These are phyloP conservation scores for Lycaon pictus DNA, from an alignment of 2,113 vertebrate genomes.

Conservation along the genomic window DNA sequence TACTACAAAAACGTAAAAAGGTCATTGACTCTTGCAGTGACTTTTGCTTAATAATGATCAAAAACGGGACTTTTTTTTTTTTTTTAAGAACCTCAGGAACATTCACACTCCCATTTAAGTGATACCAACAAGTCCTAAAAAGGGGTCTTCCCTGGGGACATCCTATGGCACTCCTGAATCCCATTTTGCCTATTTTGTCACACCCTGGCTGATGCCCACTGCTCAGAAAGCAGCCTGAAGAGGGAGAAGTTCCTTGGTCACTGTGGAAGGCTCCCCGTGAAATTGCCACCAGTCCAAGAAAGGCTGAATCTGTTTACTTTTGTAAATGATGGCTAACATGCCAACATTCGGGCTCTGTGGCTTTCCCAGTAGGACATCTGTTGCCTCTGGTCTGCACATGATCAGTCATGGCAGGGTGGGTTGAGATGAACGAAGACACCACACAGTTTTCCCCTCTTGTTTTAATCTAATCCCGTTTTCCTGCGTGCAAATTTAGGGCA, in stretches of 20 bases:
- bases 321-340: neutral
- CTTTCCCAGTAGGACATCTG: neutral
- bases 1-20: neutral
- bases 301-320: neutral
- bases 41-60: neutral
- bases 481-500: slow-evolving; percentile 4
- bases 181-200: neutral
- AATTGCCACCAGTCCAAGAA: neutral
- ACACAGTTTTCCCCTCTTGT: neutral
- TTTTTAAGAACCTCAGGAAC: neutral
- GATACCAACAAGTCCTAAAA: neutral
- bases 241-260: neutral
- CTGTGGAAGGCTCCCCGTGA: neutral
- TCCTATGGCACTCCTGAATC: neutral
- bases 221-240: neutral
- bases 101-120: neutral
- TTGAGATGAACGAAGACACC: neutral
- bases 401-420: neutral
- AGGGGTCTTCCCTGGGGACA: neutral
- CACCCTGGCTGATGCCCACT: neutral
- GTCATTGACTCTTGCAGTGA: neutral
- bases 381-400: neutral
- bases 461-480: slow-evolving; percentile 46
- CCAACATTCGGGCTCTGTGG: neutral
- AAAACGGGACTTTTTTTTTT: neutral